phyloP scores from a whole-genome alignment of 1,140 invertebrate genomes.

The Thaumatotibia leucotreta region DNA sequence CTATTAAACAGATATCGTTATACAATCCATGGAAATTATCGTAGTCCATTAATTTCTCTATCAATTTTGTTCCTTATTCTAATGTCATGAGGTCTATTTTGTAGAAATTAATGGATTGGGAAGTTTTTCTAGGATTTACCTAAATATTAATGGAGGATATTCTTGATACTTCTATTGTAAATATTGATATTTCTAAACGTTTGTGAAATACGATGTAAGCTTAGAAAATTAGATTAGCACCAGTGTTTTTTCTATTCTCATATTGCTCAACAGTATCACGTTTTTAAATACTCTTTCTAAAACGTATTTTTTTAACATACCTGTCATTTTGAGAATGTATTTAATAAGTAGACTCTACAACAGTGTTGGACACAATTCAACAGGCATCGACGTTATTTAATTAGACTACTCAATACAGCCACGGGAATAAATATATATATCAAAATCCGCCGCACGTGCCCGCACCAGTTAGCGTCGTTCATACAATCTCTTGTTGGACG shows the following conservation, averaged over 20 bases:
- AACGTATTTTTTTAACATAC: too few relatives aligned
- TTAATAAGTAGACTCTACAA: too few relatives aligned
- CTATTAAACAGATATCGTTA: not conserved
- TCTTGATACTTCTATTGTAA: conserved; percentile 71
- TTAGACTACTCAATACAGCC: too few relatives aligned
- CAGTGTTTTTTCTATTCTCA: not conserved
- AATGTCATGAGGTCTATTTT: not conserved
- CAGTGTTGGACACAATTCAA: too few relatives aligned
- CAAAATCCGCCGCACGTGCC: too few relatives aligned
- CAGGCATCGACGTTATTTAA: too few relatives aligned
- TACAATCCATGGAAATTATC: not conserved
- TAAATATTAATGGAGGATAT: conserved; percentile 31
- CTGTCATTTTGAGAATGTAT: too few relatives aligned
- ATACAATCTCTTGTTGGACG: too few relatives aligned
- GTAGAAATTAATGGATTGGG: too few relatives aligned
- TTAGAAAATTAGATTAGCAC: not conserved
- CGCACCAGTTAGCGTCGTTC: too few relatives aligned
- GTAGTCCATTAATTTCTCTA: not conserved
- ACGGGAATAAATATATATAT: too few relatives aligned
- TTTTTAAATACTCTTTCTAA: too few relatives aligned
- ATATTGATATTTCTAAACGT: conserved; percentile 28
- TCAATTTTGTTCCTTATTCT: not conserved
- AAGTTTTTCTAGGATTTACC: not conserved
- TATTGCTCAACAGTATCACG: not conserved
- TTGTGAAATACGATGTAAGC: not conserved